Evolutionary conservation across 2,888 invertebrate species (phyloP), one percentile per base, ranked within the genome.

Genomic region (Leptinotarsa tumamoca): DNA sequence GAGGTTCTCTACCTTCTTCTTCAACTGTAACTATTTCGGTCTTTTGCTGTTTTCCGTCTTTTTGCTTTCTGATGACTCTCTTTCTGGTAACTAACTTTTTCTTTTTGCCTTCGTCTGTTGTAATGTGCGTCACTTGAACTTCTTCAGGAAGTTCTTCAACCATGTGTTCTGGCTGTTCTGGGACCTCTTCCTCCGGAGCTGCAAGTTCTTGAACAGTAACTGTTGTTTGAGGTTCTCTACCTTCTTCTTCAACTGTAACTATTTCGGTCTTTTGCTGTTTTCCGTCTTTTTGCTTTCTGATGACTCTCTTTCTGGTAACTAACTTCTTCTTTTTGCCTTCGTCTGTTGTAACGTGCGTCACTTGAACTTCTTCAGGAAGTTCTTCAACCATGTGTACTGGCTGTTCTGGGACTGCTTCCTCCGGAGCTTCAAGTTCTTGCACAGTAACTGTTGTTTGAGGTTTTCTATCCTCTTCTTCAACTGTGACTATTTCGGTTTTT

Each of bases 91-190:
- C 86, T 67, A 80, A 82, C 76, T 81, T 84, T 72, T 79, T 83
- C 18, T 82, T 79, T 21, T 80, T 78, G 5, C 27, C 27, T 33
- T 80, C 81, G 17, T 81, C 78, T 43, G 74, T 78, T 4, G 18
- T 7, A 18, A 56, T 21, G n/a, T 56, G 18, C 2, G 18, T 56
- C 0, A 18, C 1, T 7, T 58, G 87, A 4, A 84, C 85, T 84
- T 88, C 88, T 7, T 89, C 88, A 78, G 85, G 84, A 43, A 88
- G 84, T 83, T 88, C 89, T 86, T 89, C 89, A 21, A 77, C 71
- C 4, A 10, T 33, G 33, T 54, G 71, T 77, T 69, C 49, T 69
- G 83, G 84, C 23, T 83, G 81, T 51, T 82, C 76, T 3, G 84
- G 83, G 54, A 76, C 80, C 1, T 7, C 56, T 88, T 89, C 84